These are phyloP conservation scores for Phylloscopus collybita DNA, from an alignment of 2,797 vertebrate genomes.

Conservation along the genomic window DNA sequence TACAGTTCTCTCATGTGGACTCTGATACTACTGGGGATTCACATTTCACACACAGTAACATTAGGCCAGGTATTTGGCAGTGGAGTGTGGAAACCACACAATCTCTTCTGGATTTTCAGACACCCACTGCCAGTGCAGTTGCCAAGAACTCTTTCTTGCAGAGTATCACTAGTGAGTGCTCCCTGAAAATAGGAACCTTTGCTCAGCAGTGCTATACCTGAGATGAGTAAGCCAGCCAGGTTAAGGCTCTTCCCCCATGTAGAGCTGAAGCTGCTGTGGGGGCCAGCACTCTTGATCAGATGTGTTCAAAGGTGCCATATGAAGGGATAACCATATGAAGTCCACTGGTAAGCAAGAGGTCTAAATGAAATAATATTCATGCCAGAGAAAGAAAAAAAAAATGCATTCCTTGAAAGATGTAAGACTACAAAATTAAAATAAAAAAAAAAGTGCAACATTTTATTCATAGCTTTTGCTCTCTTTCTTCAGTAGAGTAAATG, in stretches of 20 bases:
- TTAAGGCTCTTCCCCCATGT: not conserved
- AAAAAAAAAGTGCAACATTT: not conserved
- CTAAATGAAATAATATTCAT: not conserved
- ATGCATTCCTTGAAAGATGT: not conserved
- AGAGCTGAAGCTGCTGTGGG: not conserved
- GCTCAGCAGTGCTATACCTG: not conserved
- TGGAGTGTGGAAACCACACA: not conserved
- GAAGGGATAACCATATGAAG: not conserved
- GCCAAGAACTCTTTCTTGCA: not conserved
- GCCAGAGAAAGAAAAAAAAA: not conserved
- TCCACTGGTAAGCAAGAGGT: not conserved
- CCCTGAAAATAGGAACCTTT: not conserved
- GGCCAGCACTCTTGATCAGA: not conserved
- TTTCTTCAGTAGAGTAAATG: not conserved
- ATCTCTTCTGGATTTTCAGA: not conserved
- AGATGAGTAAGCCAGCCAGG: not conserved
- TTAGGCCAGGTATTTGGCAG: not conserved
- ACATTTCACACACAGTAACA: not conserved
- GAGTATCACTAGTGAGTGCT: not conserved
- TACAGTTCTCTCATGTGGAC: not conserved
- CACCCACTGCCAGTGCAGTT: not conserved
- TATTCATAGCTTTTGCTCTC: not conserved
- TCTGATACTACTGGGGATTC: not conserved
- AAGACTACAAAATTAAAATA: not conserved
- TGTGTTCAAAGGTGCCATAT: not conserved